Base-by-base conservation (phyloP, 2,888 invertebrate genomes). In the Notodonta ziczac region DNA sequence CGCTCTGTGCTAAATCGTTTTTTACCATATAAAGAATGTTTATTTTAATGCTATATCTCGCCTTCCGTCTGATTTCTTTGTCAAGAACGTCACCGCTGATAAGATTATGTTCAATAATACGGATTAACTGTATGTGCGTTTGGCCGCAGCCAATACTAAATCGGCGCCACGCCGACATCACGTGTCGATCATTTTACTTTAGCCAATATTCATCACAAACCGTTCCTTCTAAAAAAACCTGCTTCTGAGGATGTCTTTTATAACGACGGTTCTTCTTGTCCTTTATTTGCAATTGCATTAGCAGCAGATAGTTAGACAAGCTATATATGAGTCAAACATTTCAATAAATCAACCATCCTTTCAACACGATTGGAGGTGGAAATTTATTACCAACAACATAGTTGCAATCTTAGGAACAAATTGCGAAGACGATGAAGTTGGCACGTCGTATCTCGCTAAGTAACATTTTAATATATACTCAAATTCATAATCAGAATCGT, bases 1-100 rank as follows among this genome's bases (percentile, higher is more conserved):
- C 70, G 70, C 69, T 73, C 69, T 71, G 69, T 69, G 76, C 80
- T 78, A 83, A 82, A 85, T 83, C 74, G 83, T 68, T 83, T 84
- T 83, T 84, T 63, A 71, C 84, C 86, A 78, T 85, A 81, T 85
- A 83, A 66, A 82, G 82, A 74, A 65, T 75, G 69, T 77, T 79
- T 84, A 81, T 82, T 82, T 84, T 82, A 78, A 76, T 79, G 71
- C 74, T 76, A 76, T 70, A 67, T 76, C 76, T 77, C 70, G 72
- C 71, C 81, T 85, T 81, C 82, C 84, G 85, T 76, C 73, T 78
- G 74, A 73, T 70, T 66, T 75, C 78, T 81, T 80, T 76, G 78
- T 79, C 69, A 72, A 65, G 70, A 71, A 74, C 69, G 72, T 73
- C 77, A 69, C 58, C 66, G 56, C 72, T 78, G 81, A 84, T 84